These are phyloP conservation scores for Cataglyphis rosenhaueri DNA, from an alignment of 2,888 invertebrate genomes.

Conservation along the genomic window DNA sequence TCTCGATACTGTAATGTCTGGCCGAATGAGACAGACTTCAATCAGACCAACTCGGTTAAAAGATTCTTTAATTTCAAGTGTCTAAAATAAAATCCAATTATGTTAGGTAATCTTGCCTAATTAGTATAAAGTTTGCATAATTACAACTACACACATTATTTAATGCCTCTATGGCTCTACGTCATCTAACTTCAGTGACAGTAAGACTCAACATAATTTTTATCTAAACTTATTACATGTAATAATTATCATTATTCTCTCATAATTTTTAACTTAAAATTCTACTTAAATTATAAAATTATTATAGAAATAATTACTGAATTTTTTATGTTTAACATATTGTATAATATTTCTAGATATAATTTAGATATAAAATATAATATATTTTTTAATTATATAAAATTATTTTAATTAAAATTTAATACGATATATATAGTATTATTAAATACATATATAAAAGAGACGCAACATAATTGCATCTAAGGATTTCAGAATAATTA, in stretches of 20 bases:
- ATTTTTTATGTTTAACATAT: background rate
- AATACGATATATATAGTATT: background rate
- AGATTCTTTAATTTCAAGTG: constrained; percentile 23
- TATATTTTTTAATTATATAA: background rate
- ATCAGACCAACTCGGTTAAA: background rate
- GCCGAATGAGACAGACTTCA: background rate
- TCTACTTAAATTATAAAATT: background rate
- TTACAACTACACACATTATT: background rate
- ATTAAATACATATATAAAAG: background rate
- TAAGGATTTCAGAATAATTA: constrained; percentile 12
- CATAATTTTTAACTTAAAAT: background rate
- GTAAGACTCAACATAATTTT: background rate
- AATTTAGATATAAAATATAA: background rate
- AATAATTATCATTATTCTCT: background rate
- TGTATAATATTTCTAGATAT: background rate
- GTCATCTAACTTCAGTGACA: background rate
- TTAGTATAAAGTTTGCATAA: constrained; percentile 3
- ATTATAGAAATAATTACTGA: too few species aligned
- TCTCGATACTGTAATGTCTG: constrained; percentile 23
- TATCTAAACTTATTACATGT: background rate
- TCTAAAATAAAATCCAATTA: background rate
- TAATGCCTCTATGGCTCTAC: too few species aligned
- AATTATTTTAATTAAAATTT: background rate
- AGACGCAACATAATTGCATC: background rate
- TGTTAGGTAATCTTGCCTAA: background rate